A percentile compares a stretch with the other conserved stretches of the same genome.
Evolutionary conservation across 2,888 invertebrate species (phyloP).

Genomic region (Agriotes lineatus): DNA sequence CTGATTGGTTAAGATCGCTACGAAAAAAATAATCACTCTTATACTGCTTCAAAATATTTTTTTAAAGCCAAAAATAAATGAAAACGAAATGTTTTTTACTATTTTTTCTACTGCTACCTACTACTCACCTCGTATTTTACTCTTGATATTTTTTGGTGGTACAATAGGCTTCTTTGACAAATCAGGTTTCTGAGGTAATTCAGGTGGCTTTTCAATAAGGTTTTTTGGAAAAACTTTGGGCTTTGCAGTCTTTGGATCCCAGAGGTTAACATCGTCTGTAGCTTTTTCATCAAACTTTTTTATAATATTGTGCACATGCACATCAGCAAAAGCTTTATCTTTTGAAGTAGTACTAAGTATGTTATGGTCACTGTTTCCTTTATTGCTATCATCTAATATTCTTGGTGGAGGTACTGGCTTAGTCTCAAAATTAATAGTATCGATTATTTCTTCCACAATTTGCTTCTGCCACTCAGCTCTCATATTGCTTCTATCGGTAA

Average conservation of each 20-base stretch:
- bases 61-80: too few relatives aligned
- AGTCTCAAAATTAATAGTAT: slow-evolving; percentile 34
- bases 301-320: slow-evolving; percentile 64
- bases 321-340: slow-evolving; percentile 58
- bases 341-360: slow-evolving; percentile 15
- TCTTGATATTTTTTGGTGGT: slow-evolving; percentile 59
- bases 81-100: too few relatives aligned
- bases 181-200: slow-evolving; percentile 58
- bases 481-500: slow-evolving; percentile 65
- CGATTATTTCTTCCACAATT: slow-evolving; percentile 56
- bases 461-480: slow-evolving; percentile 58
- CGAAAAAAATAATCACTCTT: too few relatives aligned
- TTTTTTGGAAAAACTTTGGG: slow-evolving; percentile 58
- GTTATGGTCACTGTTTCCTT: slow-evolving; percentile 1
- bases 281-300: slow-evolving; percentile 61
- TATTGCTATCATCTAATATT: neutral
- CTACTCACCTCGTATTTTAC: slow-evolving; percentile 61
- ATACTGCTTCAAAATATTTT: too few relatives aligned
- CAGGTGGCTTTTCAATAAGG: slow-evolving; percentile 57
- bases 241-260: slow-evolving; percentile 46
- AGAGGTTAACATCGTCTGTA: slow-evolving; percentile 37
- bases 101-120: too few relatives aligned
- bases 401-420: neutral
- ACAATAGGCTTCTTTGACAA: slow-evolving; percentile 58
- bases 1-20: too few relatives aligned